Evolutionary conservation across 92 coral and sea anemone genomes (phyloP).

Genomic region (Plumapathes pennacea): DNA sequence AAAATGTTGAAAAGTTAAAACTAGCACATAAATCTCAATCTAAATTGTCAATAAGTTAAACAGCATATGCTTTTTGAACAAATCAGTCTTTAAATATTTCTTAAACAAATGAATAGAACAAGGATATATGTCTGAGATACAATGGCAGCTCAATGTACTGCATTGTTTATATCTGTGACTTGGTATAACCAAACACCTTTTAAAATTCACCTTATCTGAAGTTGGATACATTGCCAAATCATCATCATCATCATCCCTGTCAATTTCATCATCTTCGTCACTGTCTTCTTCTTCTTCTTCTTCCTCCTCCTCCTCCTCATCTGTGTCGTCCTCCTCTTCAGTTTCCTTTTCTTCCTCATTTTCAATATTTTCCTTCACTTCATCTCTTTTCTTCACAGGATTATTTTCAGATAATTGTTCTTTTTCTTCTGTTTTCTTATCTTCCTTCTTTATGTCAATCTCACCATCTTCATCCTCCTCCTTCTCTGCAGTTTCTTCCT

Average conservation of each 20-base stretch:
- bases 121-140: too few relatives aligned
- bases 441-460: background rate
- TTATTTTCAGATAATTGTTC: constrained; percentile 3
- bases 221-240: constrained; percentile 27
- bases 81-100: too few relatives aligned
- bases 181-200: too few relatives aligned
- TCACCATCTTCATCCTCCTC: constrained; percentile 8
- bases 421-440: background rate
- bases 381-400: background rate
- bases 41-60: too few relatives aligned
- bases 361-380: constrained; percentile 1
- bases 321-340: constrained; percentile 4
- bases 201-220: constrained; percentile 65
- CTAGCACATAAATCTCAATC: too few relatives aligned
- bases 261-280: constrained; percentile 45
- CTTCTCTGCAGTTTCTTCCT: background rate
- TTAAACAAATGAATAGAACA: too few relatives aligned
- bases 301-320: constrained; percentile 31
- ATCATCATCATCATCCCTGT: constrained; percentile 53
- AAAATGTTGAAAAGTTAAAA: too few relatives aligned
- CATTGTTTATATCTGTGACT: too few relatives aligned
- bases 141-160: too few relatives aligned
- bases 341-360: background rate
- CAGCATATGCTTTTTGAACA: too few relatives aligned
- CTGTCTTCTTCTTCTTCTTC: constrained; percentile 69